phyloP scores from a whole-genome alignment of 2,113 vertebrate genomes.

The Marcusenius ussheri region DNA sequence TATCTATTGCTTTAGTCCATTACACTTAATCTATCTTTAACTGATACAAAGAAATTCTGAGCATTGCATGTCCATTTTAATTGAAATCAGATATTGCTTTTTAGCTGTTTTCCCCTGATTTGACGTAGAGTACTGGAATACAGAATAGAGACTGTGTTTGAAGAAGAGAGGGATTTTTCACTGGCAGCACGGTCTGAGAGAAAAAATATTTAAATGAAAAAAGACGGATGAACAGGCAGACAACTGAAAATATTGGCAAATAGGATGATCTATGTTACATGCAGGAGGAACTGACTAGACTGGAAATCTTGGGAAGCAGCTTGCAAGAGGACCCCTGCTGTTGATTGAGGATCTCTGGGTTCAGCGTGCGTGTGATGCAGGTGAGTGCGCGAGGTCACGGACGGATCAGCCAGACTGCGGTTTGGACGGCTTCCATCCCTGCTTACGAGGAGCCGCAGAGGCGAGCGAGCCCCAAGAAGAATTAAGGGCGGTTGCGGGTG shows the following conservation, averaged over 20 bases:
- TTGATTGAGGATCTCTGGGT: neutral
- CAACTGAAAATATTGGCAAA: neutral
- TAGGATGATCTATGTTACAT: neutral
- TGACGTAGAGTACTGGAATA: neutral
- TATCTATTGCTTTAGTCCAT: neutral
- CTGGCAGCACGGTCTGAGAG: neutral
- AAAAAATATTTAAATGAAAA: neutral
- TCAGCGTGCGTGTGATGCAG: neutral
- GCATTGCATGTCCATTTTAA: neutral
- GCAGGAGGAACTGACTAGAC: neutral
- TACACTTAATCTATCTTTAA: neutral
- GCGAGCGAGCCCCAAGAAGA: neutral
- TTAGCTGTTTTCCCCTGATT: neutral
- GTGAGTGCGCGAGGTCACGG: neutral
- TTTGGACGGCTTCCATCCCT: conserved; percentile 5
- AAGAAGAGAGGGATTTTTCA: neutral
- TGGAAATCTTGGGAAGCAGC: neutral
- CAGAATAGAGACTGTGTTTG: neutral
- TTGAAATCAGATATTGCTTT: neutral
- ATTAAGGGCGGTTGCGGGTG: neutral
- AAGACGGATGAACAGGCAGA: neutral
- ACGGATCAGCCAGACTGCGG: neutral
- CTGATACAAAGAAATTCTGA: neutral
- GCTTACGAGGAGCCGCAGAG: neutral
- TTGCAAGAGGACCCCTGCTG: neutral